Conservation (phyloP, 2,797 vertebrate genomes). For the Alectoris magna region DNA sequence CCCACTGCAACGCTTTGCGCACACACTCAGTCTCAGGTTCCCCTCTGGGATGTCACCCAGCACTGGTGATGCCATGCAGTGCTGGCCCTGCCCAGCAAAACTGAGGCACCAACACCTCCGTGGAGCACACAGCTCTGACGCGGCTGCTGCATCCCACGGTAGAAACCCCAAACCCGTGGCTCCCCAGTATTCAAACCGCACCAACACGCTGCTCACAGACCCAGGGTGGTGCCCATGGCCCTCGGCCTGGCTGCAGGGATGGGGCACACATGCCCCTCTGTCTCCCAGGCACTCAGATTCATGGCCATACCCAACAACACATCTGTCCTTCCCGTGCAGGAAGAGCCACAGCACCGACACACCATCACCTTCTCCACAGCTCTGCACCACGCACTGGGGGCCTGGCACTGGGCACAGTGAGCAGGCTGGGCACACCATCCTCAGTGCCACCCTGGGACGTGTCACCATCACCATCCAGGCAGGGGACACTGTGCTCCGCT, state of each 20-base stretch:
- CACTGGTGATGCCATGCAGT: background rate
- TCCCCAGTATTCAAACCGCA: background rate
- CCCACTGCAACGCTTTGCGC: fast-evolving
- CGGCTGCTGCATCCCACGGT: background rate
- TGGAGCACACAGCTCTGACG: background rate
- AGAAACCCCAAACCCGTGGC: background rate
- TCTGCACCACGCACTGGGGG: fast-evolving
- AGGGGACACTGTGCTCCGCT: background rate
- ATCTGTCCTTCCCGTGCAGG: fast-evolving
- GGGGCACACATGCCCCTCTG: too few relatives aligned
- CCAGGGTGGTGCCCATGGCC: background rate
- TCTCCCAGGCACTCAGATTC: fast-evolving
- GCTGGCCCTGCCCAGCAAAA: background rate
- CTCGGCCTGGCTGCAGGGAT: background rate
- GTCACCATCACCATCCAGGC: background rate
- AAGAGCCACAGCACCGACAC: background rate
- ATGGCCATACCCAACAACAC: fast-evolving
- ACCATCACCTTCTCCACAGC: background rate
- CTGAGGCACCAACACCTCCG: background rate
- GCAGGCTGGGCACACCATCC: background rate
- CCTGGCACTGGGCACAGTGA: background rate
- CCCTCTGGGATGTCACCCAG: background rate
- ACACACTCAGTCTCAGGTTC: background rate
- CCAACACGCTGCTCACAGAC: background rate
- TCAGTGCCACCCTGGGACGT: background rate